phyloP scores from a whole-genome alignment of 2,797 vertebrate species.

The Xiphorhynchus erythropygius region DNA sequence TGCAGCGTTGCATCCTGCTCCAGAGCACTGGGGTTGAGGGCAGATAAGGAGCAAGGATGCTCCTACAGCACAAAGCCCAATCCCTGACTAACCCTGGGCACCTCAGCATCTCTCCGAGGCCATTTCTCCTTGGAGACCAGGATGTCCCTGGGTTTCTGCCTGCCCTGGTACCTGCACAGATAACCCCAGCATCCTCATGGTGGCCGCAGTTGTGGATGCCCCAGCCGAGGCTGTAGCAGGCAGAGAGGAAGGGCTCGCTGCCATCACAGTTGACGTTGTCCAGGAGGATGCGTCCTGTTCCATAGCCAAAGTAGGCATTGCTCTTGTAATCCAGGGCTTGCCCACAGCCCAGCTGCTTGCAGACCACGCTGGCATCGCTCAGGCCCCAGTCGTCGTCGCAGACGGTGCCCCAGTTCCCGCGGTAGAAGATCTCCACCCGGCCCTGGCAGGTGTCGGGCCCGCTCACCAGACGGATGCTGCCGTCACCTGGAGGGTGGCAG shows the following conservation, averaged over 20 bases:
- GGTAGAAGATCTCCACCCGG: slow-evolving; percentile 90
- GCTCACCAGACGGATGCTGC: slow-evolving; percentile 84
- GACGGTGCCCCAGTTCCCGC: slow-evolving; percentile 91
- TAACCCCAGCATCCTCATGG: slow-evolving; percentile 91
- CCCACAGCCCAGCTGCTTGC: slow-evolving; percentile 89
- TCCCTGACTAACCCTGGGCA: not conserved
- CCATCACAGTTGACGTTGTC: slow-evolving; percentile 93
- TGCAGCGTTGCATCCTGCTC: accelerated
- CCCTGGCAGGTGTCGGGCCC: slow-evolving; percentile 86
- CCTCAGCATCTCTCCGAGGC: not conserved
- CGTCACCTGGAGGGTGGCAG: slow-evolving; percentile 79
- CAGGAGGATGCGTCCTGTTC: slow-evolving; percentile 87
- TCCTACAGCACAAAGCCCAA: accelerated
- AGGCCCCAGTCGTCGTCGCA: slow-evolving; percentile 94
- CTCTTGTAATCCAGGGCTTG: slow-evolving; percentile 79
- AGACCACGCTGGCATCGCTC: slow-evolving; percentile 86
- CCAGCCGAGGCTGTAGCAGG: slow-evolving; percentile 91
- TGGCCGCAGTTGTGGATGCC: slow-evolving; percentile 95
- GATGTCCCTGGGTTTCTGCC: accelerated
- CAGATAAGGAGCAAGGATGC: not conserved
- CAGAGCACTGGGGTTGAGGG: accelerated
- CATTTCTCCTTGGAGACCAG: not conserved
- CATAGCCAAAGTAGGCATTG: slow-evolving; percentile 90
- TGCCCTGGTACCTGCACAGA: slow-evolving; percentile 81
- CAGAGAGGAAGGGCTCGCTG: slow-evolving; percentile 76